Evolutionary conservation across 2,888 invertebrate species (phyloP), one percentile per base, ranked within the genome.

Genomic region (Drosophila nr. perissopoda): DNA sequence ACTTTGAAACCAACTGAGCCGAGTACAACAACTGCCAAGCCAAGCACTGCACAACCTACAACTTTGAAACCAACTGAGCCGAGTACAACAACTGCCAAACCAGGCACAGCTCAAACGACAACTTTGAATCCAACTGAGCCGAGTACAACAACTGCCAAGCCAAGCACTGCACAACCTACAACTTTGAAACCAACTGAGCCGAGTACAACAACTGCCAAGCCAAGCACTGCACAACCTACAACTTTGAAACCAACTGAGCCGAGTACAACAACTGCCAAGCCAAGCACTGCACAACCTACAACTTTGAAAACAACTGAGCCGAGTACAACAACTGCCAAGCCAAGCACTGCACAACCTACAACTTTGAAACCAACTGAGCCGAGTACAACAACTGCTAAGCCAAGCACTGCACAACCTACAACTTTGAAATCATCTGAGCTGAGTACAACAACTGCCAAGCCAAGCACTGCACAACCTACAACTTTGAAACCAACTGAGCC

Each of bases 281-380:
- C 53, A 25, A 33, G 1, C 2, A 36, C 59, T 0, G 7, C 2
- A 4, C 2, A 2, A 5, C 10, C 52, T 0, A 52, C 74, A 0
- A 46, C 42, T n/a, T 27, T 31, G 3, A 25, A 38, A 16, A 31
- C 54, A 7, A 52, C 54, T 2, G 10, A 0, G 6, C 52, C 52
- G 8, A 52, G 31, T 2, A 46, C 58, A 2, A 29, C 34, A 11
- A 34, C 25, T 0, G 36, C 5, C 0, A 36, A 36, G 5, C 36
- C 48, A 0, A 34, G 27, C 0, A 66, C 70, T 1, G 16, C 2
- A 0, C 34, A 36, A 6, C 16, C 70, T 0, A 59, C 65, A 2
- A 68, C 71, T 0, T 1, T 8, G 1, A 70, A 59, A 31, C 48
- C 71, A 27, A 62, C 49, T 2, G 4, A 7, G 29, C 29, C 7